Percentiles rank a stretch among this genome's conserved stretches.
phyloP scores from a whole-genome alignment of 2,888 invertebrate species.

The Clusia tigrina region DNA sequence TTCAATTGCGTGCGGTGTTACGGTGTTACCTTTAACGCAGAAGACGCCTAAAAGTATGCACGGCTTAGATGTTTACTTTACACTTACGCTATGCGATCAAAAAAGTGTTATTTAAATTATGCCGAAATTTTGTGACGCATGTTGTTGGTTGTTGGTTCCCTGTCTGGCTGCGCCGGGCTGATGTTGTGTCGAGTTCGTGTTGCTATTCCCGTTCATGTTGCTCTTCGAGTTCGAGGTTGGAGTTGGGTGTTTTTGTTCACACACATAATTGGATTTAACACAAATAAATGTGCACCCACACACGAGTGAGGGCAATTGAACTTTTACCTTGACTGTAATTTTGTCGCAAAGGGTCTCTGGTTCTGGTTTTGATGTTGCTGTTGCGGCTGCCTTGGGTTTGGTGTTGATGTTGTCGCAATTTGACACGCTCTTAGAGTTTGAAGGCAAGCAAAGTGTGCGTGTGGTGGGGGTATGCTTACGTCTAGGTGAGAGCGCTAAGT shows the following conservation, averaged over 20 bases:
- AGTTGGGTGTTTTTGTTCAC: no score
- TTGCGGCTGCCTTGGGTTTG: neutral
- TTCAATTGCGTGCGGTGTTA: neutral
- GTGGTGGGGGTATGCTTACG: no score
- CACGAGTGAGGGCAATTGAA: conserved; percentile 3
- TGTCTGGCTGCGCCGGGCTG: no score
- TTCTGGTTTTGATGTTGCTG: neutral
- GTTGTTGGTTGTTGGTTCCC: neutral
- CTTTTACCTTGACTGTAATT: neutral
- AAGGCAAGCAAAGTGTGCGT: no score
- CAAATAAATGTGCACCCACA: neutral
- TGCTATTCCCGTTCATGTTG: no score
- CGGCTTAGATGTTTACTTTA: neutral
- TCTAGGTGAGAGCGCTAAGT: neutral
- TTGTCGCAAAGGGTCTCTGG: neutral
- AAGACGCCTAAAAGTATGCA: neutral
- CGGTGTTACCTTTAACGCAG: neutral
- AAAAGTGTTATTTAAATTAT: neutral
- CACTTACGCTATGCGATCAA: neutral
- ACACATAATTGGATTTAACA: neutral
- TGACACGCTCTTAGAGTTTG: neutral
- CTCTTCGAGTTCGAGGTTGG: no score
- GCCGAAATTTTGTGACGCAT: neutral
- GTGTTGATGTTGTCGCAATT: neutral
- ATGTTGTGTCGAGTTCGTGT: no score